Conservation (phyloP, 2,888 invertebrate genomes). For the Cremastinae sp. region DNA sequence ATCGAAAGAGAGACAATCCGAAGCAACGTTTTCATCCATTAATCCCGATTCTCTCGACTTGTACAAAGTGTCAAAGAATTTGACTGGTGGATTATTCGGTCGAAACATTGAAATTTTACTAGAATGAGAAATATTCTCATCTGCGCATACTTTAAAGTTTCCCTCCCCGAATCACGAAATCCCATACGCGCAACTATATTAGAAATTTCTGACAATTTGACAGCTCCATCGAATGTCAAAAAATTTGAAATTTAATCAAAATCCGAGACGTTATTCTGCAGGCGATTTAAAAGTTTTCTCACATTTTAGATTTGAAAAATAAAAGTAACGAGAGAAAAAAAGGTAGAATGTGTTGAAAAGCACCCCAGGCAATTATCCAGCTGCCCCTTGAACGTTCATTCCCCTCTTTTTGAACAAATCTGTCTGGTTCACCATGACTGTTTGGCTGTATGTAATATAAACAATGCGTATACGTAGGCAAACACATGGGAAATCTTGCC, state of each 20-base stretch:
- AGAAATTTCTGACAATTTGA: no score
- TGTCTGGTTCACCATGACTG: no score
- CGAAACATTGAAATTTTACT: no score
- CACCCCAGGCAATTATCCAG: slow-evolving; percentile 6
- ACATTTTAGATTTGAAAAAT: neutral
- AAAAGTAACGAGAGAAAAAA: slow-evolving; percentile 7
- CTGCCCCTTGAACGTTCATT: neutral
- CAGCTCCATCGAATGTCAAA: no score
- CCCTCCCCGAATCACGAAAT: no score
- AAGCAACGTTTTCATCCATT: neutral
- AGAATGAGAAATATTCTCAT: no score
- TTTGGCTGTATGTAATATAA: neutral
- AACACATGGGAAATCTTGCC: slow-evolving; percentile 4
- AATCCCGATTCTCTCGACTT: no score
- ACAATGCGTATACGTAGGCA: slow-evolving; percentile 2
- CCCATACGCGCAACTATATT: no score
- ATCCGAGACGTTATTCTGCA: no score
- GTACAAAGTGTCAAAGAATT: neutral
- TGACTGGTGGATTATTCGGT: no score
- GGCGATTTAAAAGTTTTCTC: neutral
- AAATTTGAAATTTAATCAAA: no score
- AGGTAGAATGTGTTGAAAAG: neutral
- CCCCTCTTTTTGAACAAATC: slow-evolving; percentile 3
- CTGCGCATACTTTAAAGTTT: no score
- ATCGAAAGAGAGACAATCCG: neutral